Evolutionary conservation across 2,888 invertebrate genomes (phyloP), one percentile per base, ranked within the genome.

Genomic region (Orthonevra nobilis): DNA sequence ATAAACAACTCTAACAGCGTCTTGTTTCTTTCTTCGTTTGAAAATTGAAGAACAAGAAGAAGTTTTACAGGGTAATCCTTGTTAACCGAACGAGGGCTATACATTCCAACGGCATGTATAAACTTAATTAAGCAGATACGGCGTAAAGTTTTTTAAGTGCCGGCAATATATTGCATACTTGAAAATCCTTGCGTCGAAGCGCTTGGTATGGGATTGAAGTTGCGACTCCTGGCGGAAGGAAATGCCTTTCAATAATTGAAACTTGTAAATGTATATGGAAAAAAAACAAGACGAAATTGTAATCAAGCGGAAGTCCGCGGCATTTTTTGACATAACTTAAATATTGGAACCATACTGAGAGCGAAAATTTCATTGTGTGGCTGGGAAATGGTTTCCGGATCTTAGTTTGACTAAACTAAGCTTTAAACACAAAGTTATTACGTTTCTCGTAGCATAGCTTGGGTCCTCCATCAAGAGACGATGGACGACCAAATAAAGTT

Each of bases 91-190:
- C 42, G 28, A 6, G 26, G 15, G 17, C 30, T 9, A 48, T 19
- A 32, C 26, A 54, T 50, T 69, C 36, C 50, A 12, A 58, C 17
- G 46, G 52, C 64, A 54, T 70, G 50, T 58, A 70, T 60, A 58
- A 79, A 68, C 66, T 73, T 79, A 79, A 79, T 79, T 79, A 79
- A 73, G 73, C 40, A 54, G 61, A 79, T 79, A 54, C 36, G 54
- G 17, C 46, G 36, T 68, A 73, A 79, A 73, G 73, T 73, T 79
- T 79, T 58, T 73, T 69, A 73, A 79, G 73, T 79, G 73, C 60
- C 48, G 54, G 44, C 42, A 56, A 54, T 66, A 60, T 66, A 48
- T 61, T 34, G 34, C 46, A 40, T 56, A 42, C 42, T 30, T 58
- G 28, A 46, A 26, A 54, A 54, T 9, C 17, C 44, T 17, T 26